A percentile compares a stretch with the other conserved stretches of the same genome.
These are phyloP conservation scores for Pollachius pollachius DNA, from an alignment of 2,113 vertebrate genomes.

Conservation along the genomic window DNA sequence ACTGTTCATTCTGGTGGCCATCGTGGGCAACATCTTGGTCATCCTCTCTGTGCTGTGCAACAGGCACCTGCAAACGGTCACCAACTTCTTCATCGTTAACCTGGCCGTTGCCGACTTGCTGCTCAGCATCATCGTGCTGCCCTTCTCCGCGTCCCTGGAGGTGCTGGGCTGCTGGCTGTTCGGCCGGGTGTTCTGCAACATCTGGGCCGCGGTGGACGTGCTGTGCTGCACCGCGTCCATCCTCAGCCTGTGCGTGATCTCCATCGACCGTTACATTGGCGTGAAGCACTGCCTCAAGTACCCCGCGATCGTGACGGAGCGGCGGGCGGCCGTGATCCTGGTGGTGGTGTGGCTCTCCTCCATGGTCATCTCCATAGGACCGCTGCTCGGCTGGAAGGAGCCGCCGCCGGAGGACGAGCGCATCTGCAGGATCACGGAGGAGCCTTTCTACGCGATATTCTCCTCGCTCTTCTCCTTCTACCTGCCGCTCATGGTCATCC, in stretches of 20 bases:
- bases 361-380: conserved; percentile 92
- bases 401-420: conserved; percentile 85
- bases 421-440: conserved; percentile 92
- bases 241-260: conserved; percentile 97
- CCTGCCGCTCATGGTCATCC: conserved; percentile 90
- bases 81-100: conserved; percentile 98
- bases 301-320: conserved; percentile 95
- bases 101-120: conserved; percentile 94
- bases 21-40: conserved; percentile 95
- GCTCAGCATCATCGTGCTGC: conserved; percentile 88
- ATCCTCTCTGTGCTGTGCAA: conserved; percentile 96
- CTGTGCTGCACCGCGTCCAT: conserved; percentile 98
- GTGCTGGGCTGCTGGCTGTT: conserved; percentile 95
- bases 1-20: conserved; percentile 87
- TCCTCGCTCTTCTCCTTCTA: conserved; percentile 98
- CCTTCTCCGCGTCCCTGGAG: conserved; percentile 94
- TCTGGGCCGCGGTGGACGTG: conserved; percentile 98
- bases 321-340: conserved; percentile 85
- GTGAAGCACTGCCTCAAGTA: conserved; percentile 96
- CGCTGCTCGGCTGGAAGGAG: conserved; percentile 96
- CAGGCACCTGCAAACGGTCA: conserved; percentile 91
- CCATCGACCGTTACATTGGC: conserved; percentile 94
- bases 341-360: conserved; percentile 89
- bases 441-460: conserved; percentile 94
- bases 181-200: conserved; percentile 93